These are phyloP conservation scores for Tipula helvola DNA, from an alignment of 2,888 invertebrate species.

Conservation along the genomic window DNA sequence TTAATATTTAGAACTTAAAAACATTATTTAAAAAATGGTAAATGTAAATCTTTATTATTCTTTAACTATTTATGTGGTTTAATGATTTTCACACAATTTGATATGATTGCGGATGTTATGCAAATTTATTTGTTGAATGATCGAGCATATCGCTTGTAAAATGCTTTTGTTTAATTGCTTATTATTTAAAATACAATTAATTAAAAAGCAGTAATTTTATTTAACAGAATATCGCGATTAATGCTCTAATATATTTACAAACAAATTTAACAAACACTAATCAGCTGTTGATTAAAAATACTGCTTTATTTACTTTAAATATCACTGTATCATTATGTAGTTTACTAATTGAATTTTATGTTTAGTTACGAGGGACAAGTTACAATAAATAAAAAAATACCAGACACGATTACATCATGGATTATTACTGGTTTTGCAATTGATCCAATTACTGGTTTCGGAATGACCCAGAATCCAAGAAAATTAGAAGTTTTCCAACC, in stretches of 20 bases:
- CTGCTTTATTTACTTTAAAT: neutral
- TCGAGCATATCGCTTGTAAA: neutral
- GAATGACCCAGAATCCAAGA: constrained; percentile 52
- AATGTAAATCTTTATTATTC: neutral
- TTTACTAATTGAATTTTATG: constrained; percentile 14
- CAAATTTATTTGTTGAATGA: neutral
- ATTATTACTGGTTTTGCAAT: constrained; percentile 71
- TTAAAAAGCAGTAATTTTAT: neutral
- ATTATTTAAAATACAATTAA: neutral
- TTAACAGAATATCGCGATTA: neutral
- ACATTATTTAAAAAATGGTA: neutral
- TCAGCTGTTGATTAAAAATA: neutral
- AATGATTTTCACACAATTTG: neutral
- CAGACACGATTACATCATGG: constrained; percentile 77
- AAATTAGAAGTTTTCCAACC: constrained; percentile 65
- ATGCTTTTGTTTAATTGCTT: neutral
- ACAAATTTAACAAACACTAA: neutral
- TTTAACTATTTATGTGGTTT: neutral
- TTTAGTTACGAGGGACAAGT: constrained; percentile 43
- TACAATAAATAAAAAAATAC: constrained; percentile 51
- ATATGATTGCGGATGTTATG: neutral
- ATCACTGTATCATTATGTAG: neutral
- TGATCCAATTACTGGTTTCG: constrained; percentile 62
- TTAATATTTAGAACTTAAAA: neutral
- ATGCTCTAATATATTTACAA: neutral